Percentiles rank a stretch among this genome's conserved stretches.
Evolutionary conservation across 2,797 vertebrate species (phyloP).

Genomic region (Avahi laniger): DNA sequence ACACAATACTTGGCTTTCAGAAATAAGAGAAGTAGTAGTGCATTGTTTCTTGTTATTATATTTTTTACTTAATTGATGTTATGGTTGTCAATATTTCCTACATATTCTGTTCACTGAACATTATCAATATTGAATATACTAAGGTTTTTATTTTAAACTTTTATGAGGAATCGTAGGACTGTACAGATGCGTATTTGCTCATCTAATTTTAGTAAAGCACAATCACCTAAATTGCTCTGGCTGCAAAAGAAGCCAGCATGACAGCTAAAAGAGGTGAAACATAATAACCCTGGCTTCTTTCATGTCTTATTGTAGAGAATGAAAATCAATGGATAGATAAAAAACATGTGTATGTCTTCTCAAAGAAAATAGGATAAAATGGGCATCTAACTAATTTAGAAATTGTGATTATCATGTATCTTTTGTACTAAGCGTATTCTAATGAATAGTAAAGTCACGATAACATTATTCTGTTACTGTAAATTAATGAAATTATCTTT

Average conservation of each 20-base stretch:
- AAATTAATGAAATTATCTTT: neutral
- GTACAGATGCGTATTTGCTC: conserved; percentile 19
- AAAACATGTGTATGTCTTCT: neutral
- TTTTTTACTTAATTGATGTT: conserved; percentile 58
- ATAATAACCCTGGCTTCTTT: conserved; percentile 37
- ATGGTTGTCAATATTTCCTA: neutral
- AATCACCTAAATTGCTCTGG: conserved; percentile 54
- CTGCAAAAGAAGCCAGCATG: conserved; percentile 22
- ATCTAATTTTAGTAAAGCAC: conserved; percentile 56
- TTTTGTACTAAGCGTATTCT: conserved; percentile 48
- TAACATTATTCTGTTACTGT: neutral
- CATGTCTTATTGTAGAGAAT: conserved; percentile 55
- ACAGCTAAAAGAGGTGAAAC: conserved; percentile 57
- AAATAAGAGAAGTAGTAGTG: neutral
- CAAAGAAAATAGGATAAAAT: conserved; percentile 65
- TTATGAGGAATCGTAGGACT: neutral
- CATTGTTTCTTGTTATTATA: conserved; percentile 8
- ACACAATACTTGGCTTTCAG: neutral
- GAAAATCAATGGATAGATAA: conserved; percentile 52
- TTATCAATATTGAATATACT: neutral
- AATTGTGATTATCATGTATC: conserved; percentile 15
- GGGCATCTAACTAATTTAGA: conserved; percentile 62
- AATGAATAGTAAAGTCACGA: conserved; percentile 54
- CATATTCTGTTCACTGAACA: neutral
- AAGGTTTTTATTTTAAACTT: conserved; percentile 39